Percentiles rank a stretch among this genome's conserved stretches.
Evolutionary conservation across 2,888 invertebrate genomes (phyloP).

Genomic region (Xanthia togata): DNA sequence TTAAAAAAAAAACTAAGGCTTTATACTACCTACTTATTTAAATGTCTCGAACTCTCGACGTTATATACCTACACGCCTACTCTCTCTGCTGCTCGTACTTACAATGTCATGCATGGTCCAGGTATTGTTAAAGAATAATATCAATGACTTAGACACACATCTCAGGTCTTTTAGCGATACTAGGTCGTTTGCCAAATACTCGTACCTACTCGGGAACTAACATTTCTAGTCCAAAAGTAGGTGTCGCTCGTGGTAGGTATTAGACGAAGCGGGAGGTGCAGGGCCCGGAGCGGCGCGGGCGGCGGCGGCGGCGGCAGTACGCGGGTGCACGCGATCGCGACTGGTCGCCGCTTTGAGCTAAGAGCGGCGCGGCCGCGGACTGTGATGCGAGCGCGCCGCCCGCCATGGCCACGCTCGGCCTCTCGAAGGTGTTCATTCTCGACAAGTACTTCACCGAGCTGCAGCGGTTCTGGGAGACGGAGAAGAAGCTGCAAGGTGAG

Average conservation of each 20-base stretch:
- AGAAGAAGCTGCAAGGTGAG: constrained; percentile 98
- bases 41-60: too few species aligned
- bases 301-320: constrained; percentile 68
- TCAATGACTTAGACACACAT: neutral
- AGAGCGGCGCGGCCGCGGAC: constrained; percentile 83
- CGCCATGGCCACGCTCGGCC: constrained; percentile 98
- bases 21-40: neutral
- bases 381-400: constrained; percentile 87
- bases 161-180: constrained; percentile 6
- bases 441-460: constrained; percentile 99
- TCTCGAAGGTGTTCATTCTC: constrained; percentile 99
- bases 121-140: neutral
- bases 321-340: constrained; percentile 76
- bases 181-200: constrained; percentile 55
- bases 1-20: too few species aligned
- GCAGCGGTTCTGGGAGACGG: constrained; percentile 99
- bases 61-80: too few species aligned
- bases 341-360: constrained; percentile 77
- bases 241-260: constrained; percentile 66
- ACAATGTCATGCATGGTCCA: neutral
- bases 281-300: constrained; percentile 54
- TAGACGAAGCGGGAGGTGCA: constrained; percentile 48
- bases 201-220: constrained; percentile 56
- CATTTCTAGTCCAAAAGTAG: constrained; percentile 70
- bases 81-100: neutral